These are phyloP conservation scores for Hypotaenidia philippensis DNA, from an alignment of 2,797 vertebrate species.

Conservation along the genomic window DNA sequence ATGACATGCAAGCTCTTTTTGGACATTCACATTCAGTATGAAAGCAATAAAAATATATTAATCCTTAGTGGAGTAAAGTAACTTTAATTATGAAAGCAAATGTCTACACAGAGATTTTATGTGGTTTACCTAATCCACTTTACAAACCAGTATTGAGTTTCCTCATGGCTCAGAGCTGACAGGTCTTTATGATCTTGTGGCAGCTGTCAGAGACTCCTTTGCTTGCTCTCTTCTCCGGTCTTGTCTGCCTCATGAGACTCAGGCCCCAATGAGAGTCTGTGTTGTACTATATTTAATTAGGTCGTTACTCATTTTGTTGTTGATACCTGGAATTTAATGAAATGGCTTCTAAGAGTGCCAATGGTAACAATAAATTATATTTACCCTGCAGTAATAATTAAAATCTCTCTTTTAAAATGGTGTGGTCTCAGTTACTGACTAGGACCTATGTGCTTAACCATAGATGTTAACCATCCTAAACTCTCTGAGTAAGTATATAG, in stretches of 20 bases:
- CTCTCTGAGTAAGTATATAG: background rate
- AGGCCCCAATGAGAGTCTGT: background rate
- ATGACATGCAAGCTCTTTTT: background rate
- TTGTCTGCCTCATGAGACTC: background rate
- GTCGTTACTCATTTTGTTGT: constrained; percentile 36
- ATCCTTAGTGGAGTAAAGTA: background rate
- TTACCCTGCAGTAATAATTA: constrained; percentile 12
- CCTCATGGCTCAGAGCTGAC: background rate
- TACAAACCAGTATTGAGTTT: background rate
- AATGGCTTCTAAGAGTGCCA: constrained; percentile 19
- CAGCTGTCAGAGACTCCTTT: background rate
- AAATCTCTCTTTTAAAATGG: constrained; percentile 27
- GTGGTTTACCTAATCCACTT: background rate
- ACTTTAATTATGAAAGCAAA: background rate
- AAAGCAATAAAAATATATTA: background rate
- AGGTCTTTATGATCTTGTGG: background rate
- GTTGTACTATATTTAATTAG: constrained; percentile 48
- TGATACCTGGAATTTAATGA: constrained; percentile 53
- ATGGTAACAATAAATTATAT: constrained; percentile 34
- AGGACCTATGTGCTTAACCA: background rate
- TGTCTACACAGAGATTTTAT: background rate
- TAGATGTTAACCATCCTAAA: background rate
- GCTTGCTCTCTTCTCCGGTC: background rate
- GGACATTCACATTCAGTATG: background rate
- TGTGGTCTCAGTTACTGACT: background rate